Evolutionary conservation across 2,888 invertebrate genomes (phyloP).

Genomic region (Atethmia centrago): DNA sequence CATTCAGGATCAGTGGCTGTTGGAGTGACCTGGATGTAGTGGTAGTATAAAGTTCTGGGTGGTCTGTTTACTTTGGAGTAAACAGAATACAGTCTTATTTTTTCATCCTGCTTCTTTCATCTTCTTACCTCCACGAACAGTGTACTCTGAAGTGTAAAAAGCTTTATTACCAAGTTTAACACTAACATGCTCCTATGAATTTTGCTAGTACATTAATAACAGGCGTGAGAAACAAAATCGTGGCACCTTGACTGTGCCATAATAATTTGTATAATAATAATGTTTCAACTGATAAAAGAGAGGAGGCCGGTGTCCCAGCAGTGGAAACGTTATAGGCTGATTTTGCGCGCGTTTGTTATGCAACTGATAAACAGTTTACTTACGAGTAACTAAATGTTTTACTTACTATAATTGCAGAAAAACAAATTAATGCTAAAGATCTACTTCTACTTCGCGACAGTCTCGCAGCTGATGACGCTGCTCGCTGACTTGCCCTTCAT

Average conservation of each 20-base stretch:
- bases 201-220: conserved; percentile 35
- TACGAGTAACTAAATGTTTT: not conserved
- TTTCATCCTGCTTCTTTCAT: not conserved
- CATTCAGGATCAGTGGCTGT: not conserved
- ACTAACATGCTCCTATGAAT: too few relatives aligned
- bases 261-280: not conserved
- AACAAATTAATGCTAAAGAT: conserved; percentile 74
- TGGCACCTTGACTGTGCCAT: not conserved
- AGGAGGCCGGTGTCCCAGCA: too few relatives aligned
- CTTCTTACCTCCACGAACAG: not conserved
- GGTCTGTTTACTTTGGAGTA: not conserved
- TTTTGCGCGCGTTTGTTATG: too few relatives aligned
- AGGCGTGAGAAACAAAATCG: conserved; percentile 9
- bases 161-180: too few relatives aligned
- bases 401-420: conserved; percentile 71
- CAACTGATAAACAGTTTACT: not conserved
- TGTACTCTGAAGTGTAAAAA: not conserved
- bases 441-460: conserved; percentile 78
- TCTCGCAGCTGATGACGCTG: conserved; percentile 75
- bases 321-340: too few relatives aligned
- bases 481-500: conserved; percentile 76
- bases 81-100: not conserved
- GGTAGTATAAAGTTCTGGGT: too few relatives aligned
- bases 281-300: not conserved
- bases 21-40: not conserved